phyloP scores from a whole-genome alignment of 2,797 vertebrate species.

The Limnodromus scolopaceus region DNA sequence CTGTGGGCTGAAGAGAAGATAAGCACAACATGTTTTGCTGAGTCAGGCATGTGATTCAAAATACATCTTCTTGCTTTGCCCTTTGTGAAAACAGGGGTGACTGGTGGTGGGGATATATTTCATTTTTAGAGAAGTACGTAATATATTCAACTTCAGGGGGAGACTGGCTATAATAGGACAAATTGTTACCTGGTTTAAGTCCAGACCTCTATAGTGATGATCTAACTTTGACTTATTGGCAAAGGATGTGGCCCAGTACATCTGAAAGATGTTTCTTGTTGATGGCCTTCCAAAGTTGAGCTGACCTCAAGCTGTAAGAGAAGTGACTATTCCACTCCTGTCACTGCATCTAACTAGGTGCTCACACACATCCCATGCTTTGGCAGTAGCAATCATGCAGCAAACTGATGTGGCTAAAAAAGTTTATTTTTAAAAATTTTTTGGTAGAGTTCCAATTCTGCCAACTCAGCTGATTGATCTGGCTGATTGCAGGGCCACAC shows the following conservation, averaged over 20 bases:
- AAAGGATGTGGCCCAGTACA: background rate
- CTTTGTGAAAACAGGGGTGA: conserved; percentile 41
- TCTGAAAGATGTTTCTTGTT: background rate
- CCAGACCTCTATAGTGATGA: background rate
- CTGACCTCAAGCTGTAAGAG: background rate
- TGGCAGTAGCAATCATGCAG: background rate
- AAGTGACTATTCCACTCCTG: background rate
- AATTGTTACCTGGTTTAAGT: background rate
- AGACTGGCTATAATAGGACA: background rate
- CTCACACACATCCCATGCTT: background rate
- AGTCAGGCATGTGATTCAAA: background rate
- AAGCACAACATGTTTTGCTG: background rate
- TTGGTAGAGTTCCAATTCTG: background rate
- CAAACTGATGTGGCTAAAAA: background rate
- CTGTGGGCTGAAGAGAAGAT: conserved; percentile 26
- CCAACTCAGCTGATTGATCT: background rate
- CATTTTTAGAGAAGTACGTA: conserved; percentile 28
- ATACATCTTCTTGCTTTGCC: conserved; percentile 19
- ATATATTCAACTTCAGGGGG: background rate
- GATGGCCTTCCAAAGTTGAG: background rate
- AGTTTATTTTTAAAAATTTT: background rate
- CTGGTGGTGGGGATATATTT: conserved; percentile 31
- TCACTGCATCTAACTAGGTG: background rate
- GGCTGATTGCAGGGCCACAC: background rate
- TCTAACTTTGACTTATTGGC: background rate